Base-by-base conservation (phyloP, 2,113 vertebrate genomes). In the Hippoglossus stenolepis region DNA sequence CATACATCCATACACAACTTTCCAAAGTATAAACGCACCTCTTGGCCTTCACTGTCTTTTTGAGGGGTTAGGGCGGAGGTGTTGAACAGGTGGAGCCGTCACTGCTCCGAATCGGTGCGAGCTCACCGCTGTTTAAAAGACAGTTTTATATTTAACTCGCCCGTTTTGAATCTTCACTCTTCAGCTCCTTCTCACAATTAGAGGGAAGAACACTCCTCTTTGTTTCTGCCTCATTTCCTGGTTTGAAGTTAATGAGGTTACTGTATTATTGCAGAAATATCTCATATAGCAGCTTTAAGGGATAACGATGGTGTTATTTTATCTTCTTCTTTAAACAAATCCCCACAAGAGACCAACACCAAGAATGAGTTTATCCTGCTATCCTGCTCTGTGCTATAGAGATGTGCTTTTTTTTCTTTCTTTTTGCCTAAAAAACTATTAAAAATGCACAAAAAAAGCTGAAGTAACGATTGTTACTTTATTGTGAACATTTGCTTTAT, bases 171-270 rank as follows among this genome's bases (percentile, higher is more conserved):
- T 76, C 71, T 71, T 77, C 59, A 21, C 75, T 80, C 71, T 4
- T 73, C 70, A 69, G 80, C 64, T 21, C 15, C n/a, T 13, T 58
- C 63, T 45, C 58, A 58, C 77, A 85, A 82, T 87, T 80, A 86
- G 75, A 28, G 70, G 31, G 60, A 11, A 24, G 53, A 60, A 31
- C 26, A 4, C 20, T 24, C 10, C 11, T 64, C 57, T 81, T 61
- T 59, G 63, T 83, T 89, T 81, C 79, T 79, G 79, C 85, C 68
- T 83, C 80, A 49, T 80, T 80, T 88, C 72, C 75, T 24, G 70
- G 71, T 77, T 83, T 79, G 72, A 67, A 79, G 59, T 75, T 89
- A 87, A 92, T 86, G 80, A 89, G 89, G 75, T 83, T 78, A 45
- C 61, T 6, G 68, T 56, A 53, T 80, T 77, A 64, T 80, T 77